Base-by-base conservation (phyloP, 2,888 invertebrate species). In the Trachelus tabidus region DNA sequence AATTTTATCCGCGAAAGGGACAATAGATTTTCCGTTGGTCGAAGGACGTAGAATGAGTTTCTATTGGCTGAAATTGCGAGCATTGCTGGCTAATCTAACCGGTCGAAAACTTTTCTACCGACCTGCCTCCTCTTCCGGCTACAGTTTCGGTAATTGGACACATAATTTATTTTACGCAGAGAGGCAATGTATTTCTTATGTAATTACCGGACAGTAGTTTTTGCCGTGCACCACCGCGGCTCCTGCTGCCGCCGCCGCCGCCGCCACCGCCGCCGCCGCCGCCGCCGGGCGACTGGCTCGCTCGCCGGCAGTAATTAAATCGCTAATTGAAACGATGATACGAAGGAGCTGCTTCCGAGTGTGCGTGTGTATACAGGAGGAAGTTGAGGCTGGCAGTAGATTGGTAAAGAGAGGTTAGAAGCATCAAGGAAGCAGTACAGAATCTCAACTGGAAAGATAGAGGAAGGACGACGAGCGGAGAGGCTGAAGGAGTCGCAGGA, bases 111-210 rank as follows among this genome's bases (percentile, higher is more conserved):
- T 69, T 69, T 69, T 30, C 15, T 4, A 69, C 15, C 30, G 31
- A 33, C 30, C 31, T 33, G 30, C 69, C 31, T 69, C 69, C 69
- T 33, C 33, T 69, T 33, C 56, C 73, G 34, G 40, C 34, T 69
- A 34, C 56, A 34, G 71, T 73, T 73, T 71, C 74, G 77, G 81
- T 86, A 88, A 89, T 89, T 87, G 88, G 81, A 85, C 83, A 77
- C 84, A 83, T 87, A 85, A 88, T 87, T 89, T 88, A 86, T 85
- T 84, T 83, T 75, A 34, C 68, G 69, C 76, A 77, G 77, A 33
- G 33, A 33, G 79, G 75, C 81, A 82, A 83, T 83, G 82, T 80
- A 79, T 86, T 83, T 83, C 86, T 87, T 85, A 83, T 81, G 84
- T 82, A 86, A 87, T 87, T 86, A 85, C 79, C 79, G 79, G 76